Base-by-base conservation (phyloP, 2,113 vertebrate genomes). In the Noctilio leporinus region DNA sequence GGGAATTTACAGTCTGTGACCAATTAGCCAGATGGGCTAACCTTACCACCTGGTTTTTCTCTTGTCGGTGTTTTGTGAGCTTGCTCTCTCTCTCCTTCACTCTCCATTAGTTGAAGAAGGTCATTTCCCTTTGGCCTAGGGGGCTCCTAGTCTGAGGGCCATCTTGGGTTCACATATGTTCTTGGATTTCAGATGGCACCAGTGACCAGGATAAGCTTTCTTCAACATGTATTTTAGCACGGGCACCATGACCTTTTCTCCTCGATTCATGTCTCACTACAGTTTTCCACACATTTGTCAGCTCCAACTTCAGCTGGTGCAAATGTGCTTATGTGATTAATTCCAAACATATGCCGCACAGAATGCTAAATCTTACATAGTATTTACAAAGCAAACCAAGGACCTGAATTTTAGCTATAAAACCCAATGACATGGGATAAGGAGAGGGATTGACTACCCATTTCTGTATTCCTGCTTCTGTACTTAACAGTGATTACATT, bases 31-130 rank as follows among this genome's bases (percentile, higher is more conserved):
- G 93, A 96, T 89, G 91, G 10, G 30, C 95, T 86, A 10, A 67
- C 72, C 88, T 85, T 73, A n/a, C 94, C 94, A 94, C 97, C 97
- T 97, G 95, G 84, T 62, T 83, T 94, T 85, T 57, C 72, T 93
- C 81, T 90, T n/a, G 57, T 38, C 1, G 3, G 62, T 26, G 75
- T 43, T 69, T 10, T 19, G 51, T 4, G 5, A 26, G 49, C 33
- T 6, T 73, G 15, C 53, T 47, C 62, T 84, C 62, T 16, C 35
- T 86, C 73, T 80, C 86, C 6, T 75, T 93, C 14, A 1, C 28
- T 91, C 77, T 72, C 73, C 2, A 0, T 82, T 80, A 64, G 45
- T 4, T 62, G 67, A 47, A 24, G 72, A 69, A 67, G 86, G 92
- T 90, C 72, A 76, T 24, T 91, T 95, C 69, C 89, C 83, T 91